Conservation (phyloP, 2,113 vertebrate species). For the human region GRCh38 chr5:4400001-4400500, state of each 20-base stretch:
- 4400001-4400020: background rate
- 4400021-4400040: background rate
- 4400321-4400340: conserved; percentile 48
- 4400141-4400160: background rate
- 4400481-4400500: conserved; percentile 51
- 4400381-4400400: conserved; percentile 74
- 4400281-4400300: conserved; percentile 35
- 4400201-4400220: conserved; percentile 48
- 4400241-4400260: conserved; percentile 36
- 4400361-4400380: conserved; percentile 56
- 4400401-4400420: conserved; percentile 69
- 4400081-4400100: background rate
- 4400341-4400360: conserved; percentile 70
- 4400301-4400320: conserved; percentile 48
- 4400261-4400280: conserved; percentile 28
- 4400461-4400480: conserved; percentile 36
- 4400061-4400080: background rate
- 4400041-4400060: background rate
- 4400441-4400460: conserved; percentile 68
- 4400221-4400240: background rate
- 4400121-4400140: background rate
- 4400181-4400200: conserved; percentile 26
- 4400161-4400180: background rate
- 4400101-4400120: background rate
- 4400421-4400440: conserved; percentile 69